Percentiles rank a stretch among this genome's conserved stretches.
These are phyloP conservation scores for Arenaria interpres DNA, from an alignment of 2,113 vertebrate species.

Conservation along the genomic window DNA sequence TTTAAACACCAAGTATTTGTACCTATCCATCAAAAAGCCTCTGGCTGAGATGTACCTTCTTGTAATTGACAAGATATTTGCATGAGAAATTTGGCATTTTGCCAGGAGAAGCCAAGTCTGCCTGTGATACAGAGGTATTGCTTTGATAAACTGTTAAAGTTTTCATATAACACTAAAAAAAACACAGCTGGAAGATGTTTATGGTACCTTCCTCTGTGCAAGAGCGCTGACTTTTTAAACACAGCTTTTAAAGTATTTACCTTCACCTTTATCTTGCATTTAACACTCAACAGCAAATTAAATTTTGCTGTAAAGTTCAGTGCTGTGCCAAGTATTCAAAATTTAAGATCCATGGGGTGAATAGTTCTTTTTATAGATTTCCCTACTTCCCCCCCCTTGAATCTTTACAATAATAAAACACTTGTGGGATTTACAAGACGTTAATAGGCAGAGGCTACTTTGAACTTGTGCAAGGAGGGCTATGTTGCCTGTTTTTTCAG, in stretches of 20 bases:
- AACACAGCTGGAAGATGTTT: constrained; percentile 40
- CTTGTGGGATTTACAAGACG: constrained; percentile 34
- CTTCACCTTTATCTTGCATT: constrained; percentile 55
- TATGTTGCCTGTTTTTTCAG: constrained; percentile 27
- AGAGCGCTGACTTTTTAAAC: constrained; percentile 17
- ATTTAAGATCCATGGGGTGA: neutral
- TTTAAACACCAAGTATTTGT: neutral
- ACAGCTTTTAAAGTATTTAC: constrained; percentile 49
- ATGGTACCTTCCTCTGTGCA: constrained; percentile 8
- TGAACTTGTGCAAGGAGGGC: neutral
- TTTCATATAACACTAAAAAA: constrained; percentile 23
- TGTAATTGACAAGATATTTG: neutral
- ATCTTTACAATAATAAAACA: constrained; percentile 48
- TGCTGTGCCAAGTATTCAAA: constrained; percentile 12
- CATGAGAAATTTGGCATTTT: neutral
- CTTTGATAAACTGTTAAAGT: constrained; percentile 36
- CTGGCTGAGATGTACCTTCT: neutral
- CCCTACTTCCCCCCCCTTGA: neutral
- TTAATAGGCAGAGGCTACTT: constrained; percentile 26
- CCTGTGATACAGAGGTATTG: neutral
- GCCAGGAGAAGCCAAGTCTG: neutral
- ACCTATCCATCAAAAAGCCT: neutral
- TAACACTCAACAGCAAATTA: constrained; percentile 53
- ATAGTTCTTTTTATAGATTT: constrained; percentile 35
- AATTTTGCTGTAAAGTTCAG: neutral